Evolutionary conservation across 2,888 invertebrate species (phyloP).

Genomic region (Drosophila monieri): DNA sequence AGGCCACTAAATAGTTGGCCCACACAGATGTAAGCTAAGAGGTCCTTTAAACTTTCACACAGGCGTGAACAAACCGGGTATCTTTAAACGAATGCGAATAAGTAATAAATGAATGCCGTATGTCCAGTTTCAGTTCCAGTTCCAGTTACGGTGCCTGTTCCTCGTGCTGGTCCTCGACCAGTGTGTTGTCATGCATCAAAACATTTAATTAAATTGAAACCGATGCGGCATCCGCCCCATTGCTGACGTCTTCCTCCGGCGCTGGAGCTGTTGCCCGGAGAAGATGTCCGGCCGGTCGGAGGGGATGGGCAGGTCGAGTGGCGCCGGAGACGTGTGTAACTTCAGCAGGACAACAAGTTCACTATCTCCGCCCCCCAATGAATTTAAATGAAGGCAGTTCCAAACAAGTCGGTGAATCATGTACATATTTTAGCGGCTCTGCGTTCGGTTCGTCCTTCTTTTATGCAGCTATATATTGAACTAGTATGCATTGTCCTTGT

Average conservation of each 20-base stretch:
- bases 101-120: conserved; percentile 54
- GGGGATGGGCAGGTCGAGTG: conserved; percentile 27
- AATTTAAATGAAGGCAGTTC: conserved; percentile 66
- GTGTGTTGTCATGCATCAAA: conserved; percentile 76
- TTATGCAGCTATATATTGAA: conserved; percentile 24
- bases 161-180: conserved; percentile 20
- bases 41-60: conserved; percentile 51
- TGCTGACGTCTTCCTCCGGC: conserved; percentile 30
- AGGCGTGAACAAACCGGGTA: conserved; percentile 55
- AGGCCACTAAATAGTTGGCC: conserved; percentile 1
- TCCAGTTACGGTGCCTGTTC: background rate
- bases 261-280: background rate
- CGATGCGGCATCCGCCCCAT: conserved; percentile 44
- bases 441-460: conserved; percentile 27
- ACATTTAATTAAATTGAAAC: conserved; percentile 78
- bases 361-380: conserved; percentile 47
- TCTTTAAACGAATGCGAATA: conserved; percentile 73
- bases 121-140: conserved; percentile 24
- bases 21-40: background rate
- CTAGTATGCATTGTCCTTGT: conserved; percentile 25
- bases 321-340: conserved; percentile 44
- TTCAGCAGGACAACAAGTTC: conserved; percentile 40
- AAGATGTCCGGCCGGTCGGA: background rate
- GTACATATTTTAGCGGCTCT: conserved; percentile 67
- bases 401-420: conserved; percentile 62